Conservation (phyloP, 2,113 vertebrate genomes). For the Arizona elegans region DNA sequence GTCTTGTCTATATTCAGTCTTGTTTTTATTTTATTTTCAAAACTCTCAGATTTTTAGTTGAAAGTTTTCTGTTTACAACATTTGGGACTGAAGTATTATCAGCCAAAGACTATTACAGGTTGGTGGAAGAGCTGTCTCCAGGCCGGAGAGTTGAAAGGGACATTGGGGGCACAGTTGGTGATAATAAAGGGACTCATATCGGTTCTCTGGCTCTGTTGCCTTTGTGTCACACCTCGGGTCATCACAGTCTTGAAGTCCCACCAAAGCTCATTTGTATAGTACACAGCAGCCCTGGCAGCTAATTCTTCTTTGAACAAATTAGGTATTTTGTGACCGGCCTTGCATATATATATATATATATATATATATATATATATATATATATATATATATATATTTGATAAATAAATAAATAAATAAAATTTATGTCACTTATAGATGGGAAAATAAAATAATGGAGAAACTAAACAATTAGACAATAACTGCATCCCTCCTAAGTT, state of each 20-base stretch:
- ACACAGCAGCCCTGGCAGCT: background rate
- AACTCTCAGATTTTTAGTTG: background rate
- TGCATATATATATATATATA: background rate
- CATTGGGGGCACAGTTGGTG: no score
- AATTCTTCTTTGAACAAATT: background rate
- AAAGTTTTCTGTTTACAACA: no score
- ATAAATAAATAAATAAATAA: background rate
- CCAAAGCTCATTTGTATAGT: background rate
- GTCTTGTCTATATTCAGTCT: background rate
- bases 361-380: background rate
- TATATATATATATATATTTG: no score
- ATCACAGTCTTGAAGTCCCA: background rate
- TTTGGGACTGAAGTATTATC: no score
- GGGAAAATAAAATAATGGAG: background rate
- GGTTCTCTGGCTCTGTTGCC: no score
- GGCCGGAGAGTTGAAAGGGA: no score
- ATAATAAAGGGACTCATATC: no score
- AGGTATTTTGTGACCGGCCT: background rate
- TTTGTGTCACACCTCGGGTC: no score
- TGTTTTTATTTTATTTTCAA: background rate
- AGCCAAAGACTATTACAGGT: no score
- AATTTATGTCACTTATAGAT: background rate
- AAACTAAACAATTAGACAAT: background rate
- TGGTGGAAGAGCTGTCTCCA: no score
- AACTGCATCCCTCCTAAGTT: background rate